Percentiles rank a stretch among this genome's conserved stretches.
These are phyloP conservation scores for Argopecten irradians DNA, from an alignment of 1,140 invertebrate genomes.

Conservation along the genomic window DNA sequence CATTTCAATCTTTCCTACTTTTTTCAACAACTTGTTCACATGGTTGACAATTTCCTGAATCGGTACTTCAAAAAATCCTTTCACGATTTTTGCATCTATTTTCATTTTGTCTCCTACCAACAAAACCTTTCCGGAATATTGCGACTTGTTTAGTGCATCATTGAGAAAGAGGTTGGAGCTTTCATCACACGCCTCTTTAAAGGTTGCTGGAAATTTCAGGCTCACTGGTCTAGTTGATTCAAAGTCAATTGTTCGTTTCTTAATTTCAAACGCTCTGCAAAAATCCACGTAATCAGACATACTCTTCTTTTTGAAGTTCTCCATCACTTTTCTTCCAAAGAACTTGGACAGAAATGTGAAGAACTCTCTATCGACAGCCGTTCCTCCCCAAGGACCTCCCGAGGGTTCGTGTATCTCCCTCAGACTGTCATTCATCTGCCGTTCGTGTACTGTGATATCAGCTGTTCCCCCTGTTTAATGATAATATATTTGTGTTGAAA, in stretches of 20 bases:
- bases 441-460: no score
- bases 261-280: conserved; percentile 45
- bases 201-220: conserved; percentile 8
- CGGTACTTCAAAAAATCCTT: no score
- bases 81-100: not conserved
- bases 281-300: conserved; percentile 42
- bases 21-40: not conserved
- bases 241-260: conserved; percentile 38
- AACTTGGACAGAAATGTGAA: conserved; percentile 35
- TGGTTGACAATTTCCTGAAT: not conserved
- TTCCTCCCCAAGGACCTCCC: no score
- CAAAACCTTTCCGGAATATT: not conserved
- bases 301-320: conserved; percentile 24
- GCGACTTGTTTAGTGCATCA: not conserved
- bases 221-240: not conserved
- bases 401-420: no score
- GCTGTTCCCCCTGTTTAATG: no score
- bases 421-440: no score
- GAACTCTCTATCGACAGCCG: conserved; percentile 43
- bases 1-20: no score
- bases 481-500: no score
- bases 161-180: conserved; percentile 1
- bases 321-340: conserved; percentile 41
- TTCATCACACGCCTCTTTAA: not conserved
- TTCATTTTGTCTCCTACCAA: conserved; percentile 36